A percentile compares a stretch with the other conserved stretches of the same genome.
These are phyloP conservation scores for Sardinella longiceps DNA, from an alignment of 2,797 vertebrate species.

Conservation along the genomic window DNA sequence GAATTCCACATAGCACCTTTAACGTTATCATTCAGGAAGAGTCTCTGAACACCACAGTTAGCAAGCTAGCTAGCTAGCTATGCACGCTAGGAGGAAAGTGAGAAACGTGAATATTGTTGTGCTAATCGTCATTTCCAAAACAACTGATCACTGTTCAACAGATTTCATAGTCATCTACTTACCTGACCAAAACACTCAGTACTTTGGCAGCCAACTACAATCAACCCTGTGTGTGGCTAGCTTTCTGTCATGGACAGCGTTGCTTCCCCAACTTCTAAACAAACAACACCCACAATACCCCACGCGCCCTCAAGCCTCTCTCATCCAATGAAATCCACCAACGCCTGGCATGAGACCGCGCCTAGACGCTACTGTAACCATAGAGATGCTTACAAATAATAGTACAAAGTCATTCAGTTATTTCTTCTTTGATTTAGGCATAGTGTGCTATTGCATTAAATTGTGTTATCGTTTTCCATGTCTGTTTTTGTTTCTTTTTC, in stretches of 20 bases:
- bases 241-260: too few species aligned
- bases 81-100: too few species aligned
- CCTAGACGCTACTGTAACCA: constrained; percentile 30
- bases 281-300: constrained; percentile 28
- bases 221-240: too few species aligned
- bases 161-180: neutral
- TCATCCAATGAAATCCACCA: constrained; percentile 25
- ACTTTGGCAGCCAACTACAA: neutral
- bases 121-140: neutral
- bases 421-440: too few species aligned
- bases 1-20: too few species aligned
- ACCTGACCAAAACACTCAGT: neutral
- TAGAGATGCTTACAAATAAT: neutral
- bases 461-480: too few species aligned
- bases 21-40: too few species aligned
- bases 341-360: neutral
- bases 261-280: neutral
- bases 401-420: too few species aligned
- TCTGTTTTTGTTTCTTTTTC: too few species aligned
- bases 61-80: neutral
- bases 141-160: neutral
- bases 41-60: neutral
- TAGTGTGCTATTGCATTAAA: neutral
- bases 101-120: neutral
- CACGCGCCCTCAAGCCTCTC: constrained; percentile 20